Evolutionary conservation across 2,888 invertebrate genomes (phyloP).

Genomic region (Hesperia comma): DNA sequence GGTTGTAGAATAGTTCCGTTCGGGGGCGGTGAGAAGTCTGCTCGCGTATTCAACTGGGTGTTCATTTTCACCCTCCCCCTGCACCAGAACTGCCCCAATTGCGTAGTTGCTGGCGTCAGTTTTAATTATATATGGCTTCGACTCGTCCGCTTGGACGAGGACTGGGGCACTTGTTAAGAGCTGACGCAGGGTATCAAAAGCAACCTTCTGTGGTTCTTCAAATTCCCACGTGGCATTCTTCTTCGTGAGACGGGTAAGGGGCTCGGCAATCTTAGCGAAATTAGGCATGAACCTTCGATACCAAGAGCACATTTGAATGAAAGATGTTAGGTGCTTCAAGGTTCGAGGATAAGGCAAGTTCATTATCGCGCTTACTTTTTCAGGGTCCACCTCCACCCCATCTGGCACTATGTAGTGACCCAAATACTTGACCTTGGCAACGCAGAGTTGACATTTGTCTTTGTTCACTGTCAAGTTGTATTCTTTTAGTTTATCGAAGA

Average conservation of each 20-base stretch:
- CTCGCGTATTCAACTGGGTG: neutral
- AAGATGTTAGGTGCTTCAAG: too few species aligned
- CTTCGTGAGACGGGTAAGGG: constrained; percentile 29
- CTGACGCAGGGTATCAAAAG: neutral
- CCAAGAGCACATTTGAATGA: constrained; percentile 49
- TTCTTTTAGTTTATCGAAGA: too few species aligned
- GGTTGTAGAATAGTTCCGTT: constrained; percentile 1
- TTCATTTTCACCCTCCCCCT: neutral
- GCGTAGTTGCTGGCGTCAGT: neutral
- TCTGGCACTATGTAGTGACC: too few species aligned
- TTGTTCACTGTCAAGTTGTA: too few species aligned
- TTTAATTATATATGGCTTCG: neutral
- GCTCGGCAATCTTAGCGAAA: constrained; percentile 43
- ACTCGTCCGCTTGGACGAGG: neutral
- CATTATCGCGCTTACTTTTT: too few species aligned
- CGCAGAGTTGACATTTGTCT: too few species aligned
- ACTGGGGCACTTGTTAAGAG: neutral
- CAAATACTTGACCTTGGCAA: too few species aligned
- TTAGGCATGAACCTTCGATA: constrained; percentile 47
- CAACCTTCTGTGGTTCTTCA: neutral
- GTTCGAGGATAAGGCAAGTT: too few species aligned
- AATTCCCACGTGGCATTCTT: neutral
- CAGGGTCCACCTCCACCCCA: too few species aligned
- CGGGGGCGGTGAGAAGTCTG: neutral
- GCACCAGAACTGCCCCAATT: neutral